A percentile compares a stretch with the other conserved stretches of the same genome.
Evolutionary conservation across 2,797 vertebrate species (phyloP).

Genomic region (Lophius americanus): DNA sequence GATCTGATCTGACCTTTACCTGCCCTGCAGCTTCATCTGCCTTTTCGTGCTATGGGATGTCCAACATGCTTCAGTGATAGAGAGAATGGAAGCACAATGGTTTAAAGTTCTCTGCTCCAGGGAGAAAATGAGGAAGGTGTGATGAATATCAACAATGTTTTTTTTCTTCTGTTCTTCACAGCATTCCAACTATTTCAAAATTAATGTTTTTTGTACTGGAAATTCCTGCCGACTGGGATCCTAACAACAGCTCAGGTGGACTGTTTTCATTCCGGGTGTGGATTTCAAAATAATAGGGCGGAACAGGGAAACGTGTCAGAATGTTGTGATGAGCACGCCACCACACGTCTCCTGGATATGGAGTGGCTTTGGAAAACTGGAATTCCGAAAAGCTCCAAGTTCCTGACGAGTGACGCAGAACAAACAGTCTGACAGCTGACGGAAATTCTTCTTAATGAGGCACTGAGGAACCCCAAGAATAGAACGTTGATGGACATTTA

Average conservation of each 20-base stretch:
- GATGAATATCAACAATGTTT: neutral
- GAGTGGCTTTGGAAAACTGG: constrained; percentile 26
- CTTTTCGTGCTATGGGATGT: neutral
- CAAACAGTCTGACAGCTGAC: constrained; percentile 38
- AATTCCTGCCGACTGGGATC: constrained; percentile 25
- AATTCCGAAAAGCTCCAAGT: constrained; percentile 57
- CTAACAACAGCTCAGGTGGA: constrained; percentile 23
- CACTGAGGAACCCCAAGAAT: constrained; percentile 20
- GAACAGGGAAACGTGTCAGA: constrained; percentile 18
- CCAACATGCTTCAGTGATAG: neutral
- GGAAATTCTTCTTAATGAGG: constrained; percentile 27
- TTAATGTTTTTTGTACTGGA: constrained; percentile 42
- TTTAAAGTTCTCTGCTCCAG: neutral
- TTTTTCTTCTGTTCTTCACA: constrained; percentile 1
- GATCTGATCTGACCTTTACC: constrained; percentile 10
- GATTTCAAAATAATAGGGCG: constrained; percentile 47
- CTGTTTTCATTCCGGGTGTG: constrained; percentile 26
- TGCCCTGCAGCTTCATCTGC: constrained; percentile 35
- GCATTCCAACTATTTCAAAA: constrained; percentile 22
- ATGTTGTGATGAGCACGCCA: constrained; percentile 41
- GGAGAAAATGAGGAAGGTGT: neutral
- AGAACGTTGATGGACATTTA: constrained; percentile 23
- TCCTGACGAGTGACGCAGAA: constrained; percentile 40
- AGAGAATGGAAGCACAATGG: neutral
- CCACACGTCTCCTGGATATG: constrained; percentile 40